Conservation (phyloP, 2,797 vertebrate species). For the Trematomus bernacchii region DNA sequence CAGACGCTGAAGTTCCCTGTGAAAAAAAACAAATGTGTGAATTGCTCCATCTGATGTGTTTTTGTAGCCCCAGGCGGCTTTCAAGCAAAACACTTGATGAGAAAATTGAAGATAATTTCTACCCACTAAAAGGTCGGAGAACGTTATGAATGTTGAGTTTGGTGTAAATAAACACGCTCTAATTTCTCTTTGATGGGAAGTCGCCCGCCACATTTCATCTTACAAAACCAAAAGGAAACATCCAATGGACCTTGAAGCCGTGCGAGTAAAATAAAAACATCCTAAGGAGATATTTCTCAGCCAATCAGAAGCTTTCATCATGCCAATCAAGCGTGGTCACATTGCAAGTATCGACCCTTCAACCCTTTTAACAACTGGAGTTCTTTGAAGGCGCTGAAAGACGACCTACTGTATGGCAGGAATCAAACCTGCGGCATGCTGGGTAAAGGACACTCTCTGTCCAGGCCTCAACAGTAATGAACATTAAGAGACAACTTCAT, state of each 20-base stretch:
- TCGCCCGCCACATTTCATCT: not conserved
- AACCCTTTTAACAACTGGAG: slow-evolving; percentile 47
- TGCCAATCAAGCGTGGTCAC: slow-evolving; percentile 41
- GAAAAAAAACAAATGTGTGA: slow-evolving; percentile 55
- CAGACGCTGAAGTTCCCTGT: slow-evolving; percentile 29
- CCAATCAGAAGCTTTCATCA: slow-evolving; percentile 49
- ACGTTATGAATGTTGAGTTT: slow-evolving; percentile 18
- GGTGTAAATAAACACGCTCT: slow-evolving; percentile 46
- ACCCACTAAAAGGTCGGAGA: slow-evolving; percentile 31
- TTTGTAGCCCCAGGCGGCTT: slow-evolving; percentile 51
- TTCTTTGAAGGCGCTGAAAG: slow-evolving; percentile 38
- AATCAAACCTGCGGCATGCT: slow-evolving; percentile 63
- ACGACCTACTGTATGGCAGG: slow-evolving; percentile 37
- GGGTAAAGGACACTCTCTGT: slow-evolving; percentile 27
- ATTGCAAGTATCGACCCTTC: slow-evolving; percentile 56
- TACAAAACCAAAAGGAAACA: slow-evolving; percentile 14
- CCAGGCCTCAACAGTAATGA: slow-evolving; percentile 39
- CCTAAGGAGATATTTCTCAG: slow-evolving; percentile 40
- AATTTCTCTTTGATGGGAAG: slow-evolving; percentile 30
- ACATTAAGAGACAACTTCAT: slow-evolving; percentile 6
- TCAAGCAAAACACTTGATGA: slow-evolving; percentile 56
- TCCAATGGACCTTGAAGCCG: slow-evolving; percentile 22
- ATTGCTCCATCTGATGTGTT: slow-evolving; percentile 63
- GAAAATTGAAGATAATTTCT: slow-evolving; percentile 52
- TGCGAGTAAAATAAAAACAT: slow-evolving; percentile 9